A percentile compares a stretch with the other conserved stretches of the same genome.
Conservation (phyloP, 2,797 vertebrate genomes). For the Pseudomugil gertrudae region DNA sequence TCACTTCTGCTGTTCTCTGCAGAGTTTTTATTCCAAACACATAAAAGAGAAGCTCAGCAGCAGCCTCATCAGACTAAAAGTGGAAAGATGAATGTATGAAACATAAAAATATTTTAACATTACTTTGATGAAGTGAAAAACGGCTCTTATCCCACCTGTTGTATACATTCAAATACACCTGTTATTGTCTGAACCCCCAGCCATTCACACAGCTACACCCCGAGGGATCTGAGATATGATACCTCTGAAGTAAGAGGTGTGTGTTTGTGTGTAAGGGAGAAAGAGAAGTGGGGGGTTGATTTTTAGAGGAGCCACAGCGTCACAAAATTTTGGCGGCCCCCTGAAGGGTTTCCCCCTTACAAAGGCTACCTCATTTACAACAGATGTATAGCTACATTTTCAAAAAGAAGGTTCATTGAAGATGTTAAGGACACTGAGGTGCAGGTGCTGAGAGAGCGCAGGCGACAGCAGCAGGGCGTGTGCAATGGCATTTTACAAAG, state of each 20-base stretch:
- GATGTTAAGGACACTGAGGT: constrained; percentile 41
- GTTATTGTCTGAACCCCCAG: constrained; percentile 58
- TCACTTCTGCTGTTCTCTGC: constrained; percentile 28
- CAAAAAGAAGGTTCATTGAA: constrained; percentile 63
- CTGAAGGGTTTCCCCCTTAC: constrained; percentile 62
- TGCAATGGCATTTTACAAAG: constrained; percentile 32
- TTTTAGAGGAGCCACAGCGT: constrained; percentile 41
- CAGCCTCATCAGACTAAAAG: too few relatives aligned
- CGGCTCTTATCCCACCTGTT: constrained; percentile 60
- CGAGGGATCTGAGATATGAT: constrained; percentile 69
- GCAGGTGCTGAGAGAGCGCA: constrained; percentile 58
- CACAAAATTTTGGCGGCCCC: constrained; percentile 66
- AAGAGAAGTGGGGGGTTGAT: constrained; percentile 36
- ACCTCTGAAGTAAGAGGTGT: constrained; percentile 67
- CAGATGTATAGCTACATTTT: constrained; percentile 61
- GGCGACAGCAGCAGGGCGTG: constrained; percentile 9
- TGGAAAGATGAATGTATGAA: too few relatives aligned
- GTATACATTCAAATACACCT: constrained; percentile 69
- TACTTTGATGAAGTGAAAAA: not conserved
- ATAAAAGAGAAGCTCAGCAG: not conserved
- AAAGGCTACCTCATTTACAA: constrained; percentile 71
- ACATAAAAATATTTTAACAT: not conserved
- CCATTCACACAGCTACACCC: constrained; percentile 36
- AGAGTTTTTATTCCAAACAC: constrained; percentile 23
- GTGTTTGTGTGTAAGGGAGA: constrained; percentile 28